A percentile compares a stretch with the other conserved stretches of the same genome.
phyloP scores from a whole-genome alignment of 2,888 invertebrate genomes.

The Sympetrum striolatum region DNA sequence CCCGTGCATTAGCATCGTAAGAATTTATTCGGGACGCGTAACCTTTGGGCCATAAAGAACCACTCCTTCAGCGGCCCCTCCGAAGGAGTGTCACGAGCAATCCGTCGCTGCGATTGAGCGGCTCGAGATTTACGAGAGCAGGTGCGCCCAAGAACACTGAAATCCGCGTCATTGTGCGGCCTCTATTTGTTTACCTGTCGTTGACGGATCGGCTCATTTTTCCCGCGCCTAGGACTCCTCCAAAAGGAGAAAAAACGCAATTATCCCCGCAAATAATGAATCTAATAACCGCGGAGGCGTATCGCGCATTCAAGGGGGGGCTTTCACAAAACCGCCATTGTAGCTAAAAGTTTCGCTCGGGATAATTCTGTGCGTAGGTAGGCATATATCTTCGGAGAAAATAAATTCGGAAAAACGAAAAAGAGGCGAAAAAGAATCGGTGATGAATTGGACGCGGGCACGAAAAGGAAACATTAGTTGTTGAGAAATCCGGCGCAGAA shows the following conservation, averaged over 20 bases:
- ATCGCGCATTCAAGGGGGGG: not conserved
- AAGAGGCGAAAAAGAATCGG: conserved; percentile 23
- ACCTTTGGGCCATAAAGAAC: too few species aligned
- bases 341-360: conserved; percentile 21
- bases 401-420: conserved; percentile 25
- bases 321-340: not conserved
- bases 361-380: not conserved
- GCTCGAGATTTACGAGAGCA: not conserved
- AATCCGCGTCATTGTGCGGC: conserved; percentile 2
- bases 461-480: conserved; percentile 44
- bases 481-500: conserved; percentile 42
- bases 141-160: not conserved
- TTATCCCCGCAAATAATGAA: conserved; percentile 12
- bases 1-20: too few species aligned
- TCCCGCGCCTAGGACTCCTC: not conserved
- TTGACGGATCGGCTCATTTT: conserved; percentile 40
- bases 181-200: conserved; percentile 37
- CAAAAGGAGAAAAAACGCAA: not conserved
- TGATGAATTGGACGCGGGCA: conserved; percentile 40
- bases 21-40: too few species aligned
- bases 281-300: conserved; percentile 10
- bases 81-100: not conserved
- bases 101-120: not conserved
- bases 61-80: not conserved
- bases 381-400: conserved; percentile 36